These are phyloP conservation scores for Ammodytes dubius DNA, from an alignment of 2,113 vertebrate genomes.

Conservation along the genomic window DNA sequence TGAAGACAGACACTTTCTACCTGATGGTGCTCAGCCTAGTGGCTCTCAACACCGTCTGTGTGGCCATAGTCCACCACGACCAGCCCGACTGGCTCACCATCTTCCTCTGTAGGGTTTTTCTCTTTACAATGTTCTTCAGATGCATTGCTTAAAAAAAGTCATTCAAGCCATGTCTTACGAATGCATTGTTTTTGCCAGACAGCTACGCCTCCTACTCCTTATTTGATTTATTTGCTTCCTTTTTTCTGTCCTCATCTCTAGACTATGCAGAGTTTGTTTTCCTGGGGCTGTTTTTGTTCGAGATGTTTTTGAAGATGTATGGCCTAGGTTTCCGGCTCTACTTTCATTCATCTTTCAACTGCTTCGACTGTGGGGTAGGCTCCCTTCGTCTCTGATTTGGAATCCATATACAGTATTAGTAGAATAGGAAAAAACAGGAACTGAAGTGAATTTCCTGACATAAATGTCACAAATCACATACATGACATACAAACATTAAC, in stretches of 20 bases:
- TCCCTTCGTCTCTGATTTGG: slow-evolving; percentile 19
- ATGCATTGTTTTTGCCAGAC: slow-evolving; percentile 9
- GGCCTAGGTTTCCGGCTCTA: slow-evolving; percentile 98
- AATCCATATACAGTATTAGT: background rate
- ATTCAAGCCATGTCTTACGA: slow-evolving; percentile 13
- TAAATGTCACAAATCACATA: background rate
- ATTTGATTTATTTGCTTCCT: slow-evolving; percentile 11
- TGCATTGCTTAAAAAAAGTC: background rate
- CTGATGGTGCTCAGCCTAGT: slow-evolving; percentile 96
- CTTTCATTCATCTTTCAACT: slow-evolving; percentile 99
- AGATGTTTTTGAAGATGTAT: slow-evolving; percentile 99
- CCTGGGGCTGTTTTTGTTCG: slow-evolving; percentile 95
- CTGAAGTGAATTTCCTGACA: background rate
- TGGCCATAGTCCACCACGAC: slow-evolving; percentile 98
- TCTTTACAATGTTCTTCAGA: background rate
- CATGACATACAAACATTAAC: background rate
- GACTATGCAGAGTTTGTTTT: slow-evolving; percentile 99
- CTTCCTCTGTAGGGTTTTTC: slow-evolving; percentile 92
- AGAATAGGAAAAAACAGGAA: background rate
- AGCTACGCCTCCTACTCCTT: background rate
- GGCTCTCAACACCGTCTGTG: slow-evolving; percentile 97
- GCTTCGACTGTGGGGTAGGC: slow-evolving; percentile 98
- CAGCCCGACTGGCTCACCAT: slow-evolving; percentile 97
- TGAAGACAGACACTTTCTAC: slow-evolving; percentile 98
- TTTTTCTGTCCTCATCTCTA: slow-evolving; percentile 65